Evolutionary conservation across 2,888 invertebrate genomes (phyloP).

Genomic region (Ephialtes manifestator): DNA sequence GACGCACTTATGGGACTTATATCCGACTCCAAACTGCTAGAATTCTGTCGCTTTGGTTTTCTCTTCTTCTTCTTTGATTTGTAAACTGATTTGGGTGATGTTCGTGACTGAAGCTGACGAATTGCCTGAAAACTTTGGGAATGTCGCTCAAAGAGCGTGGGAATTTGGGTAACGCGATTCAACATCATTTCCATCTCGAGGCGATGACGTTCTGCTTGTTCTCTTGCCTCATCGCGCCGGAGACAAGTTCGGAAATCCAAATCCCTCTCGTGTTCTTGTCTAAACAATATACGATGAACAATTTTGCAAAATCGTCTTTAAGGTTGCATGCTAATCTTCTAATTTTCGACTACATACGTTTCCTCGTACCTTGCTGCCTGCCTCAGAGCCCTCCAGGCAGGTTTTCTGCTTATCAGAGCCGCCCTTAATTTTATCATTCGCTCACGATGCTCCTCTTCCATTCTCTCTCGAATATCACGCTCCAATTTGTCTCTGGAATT

Average conservation of each 20-base stretch:
- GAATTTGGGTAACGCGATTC: slow-evolving; percentile 90
- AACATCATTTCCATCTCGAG: slow-evolving; percentile 92
- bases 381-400: slow-evolving; percentile 90
- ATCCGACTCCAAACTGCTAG: slow-evolving; percentile 80
- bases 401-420: slow-evolving; percentile 88
- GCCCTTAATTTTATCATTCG: slow-evolving; percentile 88
- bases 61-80: slow-evolving; percentile 74
- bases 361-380: slow-evolving; percentile 81
- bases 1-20: slow-evolving; percentile 75
- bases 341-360: slow-evolving; percentile 59
- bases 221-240: slow-evolving; percentile 90
- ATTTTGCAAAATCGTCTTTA: neutral
- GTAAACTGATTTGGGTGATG: slow-evolving; percentile 41
- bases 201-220: slow-evolving; percentile 90
- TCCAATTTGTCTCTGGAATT: slow-evolving; percentile 88
- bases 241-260: slow-evolving; percentile 90
- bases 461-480: slow-evolving; percentile 88
- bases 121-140: slow-evolving; percentile 86
- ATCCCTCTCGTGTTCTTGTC: slow-evolving; percentile 88
- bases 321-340: slow-evolving; percentile 20
- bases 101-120: slow-evolving; percentile 71
- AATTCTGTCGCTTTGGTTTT: slow-evolving; percentile 72
- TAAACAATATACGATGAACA: slow-evolving; percentile 57
- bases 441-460: slow-evolving; percentile 88
- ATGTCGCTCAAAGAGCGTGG: slow-evolving; percentile 90